Evolutionary conservation across 1,140 invertebrate genomes (phyloP).

Genomic region (Dinothrombium tinctorium): DNA sequence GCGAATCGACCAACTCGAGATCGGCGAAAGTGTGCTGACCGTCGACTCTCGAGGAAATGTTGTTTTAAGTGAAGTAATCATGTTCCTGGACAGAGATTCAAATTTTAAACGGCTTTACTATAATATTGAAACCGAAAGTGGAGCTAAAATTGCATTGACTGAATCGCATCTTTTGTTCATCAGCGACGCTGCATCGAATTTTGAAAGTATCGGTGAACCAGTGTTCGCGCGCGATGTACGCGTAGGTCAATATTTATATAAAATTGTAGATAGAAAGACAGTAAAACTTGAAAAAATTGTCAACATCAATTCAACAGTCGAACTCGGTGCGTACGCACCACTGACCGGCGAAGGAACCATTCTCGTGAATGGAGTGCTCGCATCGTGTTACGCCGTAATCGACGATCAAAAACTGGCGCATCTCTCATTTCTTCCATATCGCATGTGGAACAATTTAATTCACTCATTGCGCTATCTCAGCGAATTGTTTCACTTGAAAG

Average conservation of each 20-base stretch:
- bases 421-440: constrained; percentile 48
- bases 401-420: constrained; percentile 62
- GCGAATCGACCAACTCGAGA: constrained; percentile 33
- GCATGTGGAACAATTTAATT: constrained; percentile 21
- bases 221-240: no score
- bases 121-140: constrained; percentile 38
- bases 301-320: constrained; percentile 28
- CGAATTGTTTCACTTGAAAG: neutral
- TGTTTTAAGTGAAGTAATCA: constrained; percentile 57
- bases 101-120: constrained; percentile 23
- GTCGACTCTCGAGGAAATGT: constrained; percentile 31
- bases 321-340: constrained; percentile 61
- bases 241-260: no score
- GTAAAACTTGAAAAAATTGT: constrained; percentile 33
- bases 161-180: constrained; percentile 49
- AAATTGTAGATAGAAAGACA: constrained; percentile 5
- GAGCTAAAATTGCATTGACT: constrained; percentile 46
- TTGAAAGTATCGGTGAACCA: no score
- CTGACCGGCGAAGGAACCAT: constrained; percentile 63
- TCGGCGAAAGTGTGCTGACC: constrained; percentile 61
- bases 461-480: neutral
- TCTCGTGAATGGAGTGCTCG: constrained; percentile 64
- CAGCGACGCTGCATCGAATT: constrained; percentile 7
- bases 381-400: constrained; percentile 81
- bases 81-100: constrained; percentile 60